Evolutionary conservation across 2,888 invertebrate species (phyloP), one percentile per base, ranked within the genome.

Genomic region (Volucella inanis): DNA sequence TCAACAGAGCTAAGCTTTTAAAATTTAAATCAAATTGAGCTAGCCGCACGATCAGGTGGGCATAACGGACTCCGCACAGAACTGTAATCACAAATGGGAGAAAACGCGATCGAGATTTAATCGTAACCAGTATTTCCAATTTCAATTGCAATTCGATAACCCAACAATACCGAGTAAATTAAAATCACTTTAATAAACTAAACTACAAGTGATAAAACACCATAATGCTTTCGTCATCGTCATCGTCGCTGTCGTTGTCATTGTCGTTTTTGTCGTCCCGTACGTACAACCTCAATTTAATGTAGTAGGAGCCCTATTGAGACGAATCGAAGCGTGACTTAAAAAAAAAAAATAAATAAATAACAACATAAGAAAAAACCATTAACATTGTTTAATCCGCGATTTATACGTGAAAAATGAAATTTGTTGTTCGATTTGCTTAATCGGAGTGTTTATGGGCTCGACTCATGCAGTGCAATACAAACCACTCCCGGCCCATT

Each of bases 311-410:
- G 78, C 52, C 75, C 75, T 65, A 84, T 85, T 76, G 49, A 71
- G 67, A 67, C 62, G 65, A 65, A 68, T 50, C 76, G 72, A 85
- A 80, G 76, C 85, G 80, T 80, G 80, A 85, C 84, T 85, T 80
- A 62, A 41, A 49, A 43, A 68, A 15, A 43, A 12, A 64, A 52
- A 49, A 57, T 38, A 57, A 65, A 67, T 52, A 52, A 41, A 41
- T 57, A 72, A 75, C 54, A 68, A 70, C 31, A 68, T 1, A 31
- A 31, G 6, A 31, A 31, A 79, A 67, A 49, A 55, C 39, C 59
- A 80, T 71, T 68, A 68, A 76, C 70, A 72, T 80, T 62, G 61
- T 76, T 85, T 76, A 39, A 76, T 52, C 62, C 57, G 57, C 76
- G 67, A 80, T 62, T 57, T 76, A 55, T 62, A 76, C 54, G 85